Conservation (phyloP, 2,888 invertebrate species). For the Cataglyphis cursor region DNA sequence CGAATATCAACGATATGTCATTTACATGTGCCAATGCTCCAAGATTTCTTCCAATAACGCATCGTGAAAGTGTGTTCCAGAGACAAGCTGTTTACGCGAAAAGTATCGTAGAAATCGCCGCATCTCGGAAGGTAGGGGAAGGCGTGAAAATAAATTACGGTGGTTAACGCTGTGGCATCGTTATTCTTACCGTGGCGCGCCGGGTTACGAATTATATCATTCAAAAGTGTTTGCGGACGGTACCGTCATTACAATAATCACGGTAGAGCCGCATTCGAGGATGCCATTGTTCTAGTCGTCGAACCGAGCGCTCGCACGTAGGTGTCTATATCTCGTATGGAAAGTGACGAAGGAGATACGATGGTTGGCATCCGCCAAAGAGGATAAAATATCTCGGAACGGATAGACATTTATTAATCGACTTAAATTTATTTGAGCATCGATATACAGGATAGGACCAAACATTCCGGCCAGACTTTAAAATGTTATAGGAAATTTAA, state of each 20-base stretch:
- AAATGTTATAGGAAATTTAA: no score
- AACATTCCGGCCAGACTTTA: no score
- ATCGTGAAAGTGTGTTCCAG: conserved; percentile 25
- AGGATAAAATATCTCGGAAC: neutral
- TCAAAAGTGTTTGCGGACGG: conserved; percentile 53
- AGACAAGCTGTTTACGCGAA: conserved; percentile 42
- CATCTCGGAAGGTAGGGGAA: conserved; percentile 5
- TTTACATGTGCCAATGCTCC: neutral
- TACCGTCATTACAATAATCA: conserved; percentile 73
- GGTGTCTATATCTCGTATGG: conserved; percentile 64
- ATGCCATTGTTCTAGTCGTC: conserved; percentile 70
- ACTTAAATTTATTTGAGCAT: neutral
- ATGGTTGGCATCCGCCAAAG: conserved; percentile 5
- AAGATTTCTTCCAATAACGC: conserved; percentile 37
- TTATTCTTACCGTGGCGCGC: conserved; percentile 61
- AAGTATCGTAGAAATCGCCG: conserved; percentile 62
- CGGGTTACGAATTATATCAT: conserved; percentile 64
- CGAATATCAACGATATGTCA: neutral
- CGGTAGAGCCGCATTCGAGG: conserved; percentile 60
- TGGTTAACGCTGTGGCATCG: conserved; percentile 54
- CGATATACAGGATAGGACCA: no score
- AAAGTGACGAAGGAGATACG: conserved; percentile 12
- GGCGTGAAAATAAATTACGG: conserved; percentile 63
- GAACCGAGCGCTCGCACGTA: conserved; percentile 55
- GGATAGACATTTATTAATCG: conserved; percentile 3